Evolutionary conservation across 1,140 invertebrate species (phyloP).

Genomic region (Zaprionus vittiger): DNA sequence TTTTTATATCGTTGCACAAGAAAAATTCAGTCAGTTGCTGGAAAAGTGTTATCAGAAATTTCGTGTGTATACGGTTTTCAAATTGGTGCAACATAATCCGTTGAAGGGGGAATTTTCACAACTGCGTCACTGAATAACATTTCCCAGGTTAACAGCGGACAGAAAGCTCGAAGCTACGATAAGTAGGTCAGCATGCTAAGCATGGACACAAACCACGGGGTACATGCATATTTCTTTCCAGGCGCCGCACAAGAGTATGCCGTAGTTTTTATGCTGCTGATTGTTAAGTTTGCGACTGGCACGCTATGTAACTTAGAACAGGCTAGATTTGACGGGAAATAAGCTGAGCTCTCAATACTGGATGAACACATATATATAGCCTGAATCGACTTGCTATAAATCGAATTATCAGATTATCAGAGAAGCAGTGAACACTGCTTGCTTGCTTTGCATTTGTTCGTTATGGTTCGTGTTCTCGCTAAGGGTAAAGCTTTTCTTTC

Average conservation of each 20-base stretch:
- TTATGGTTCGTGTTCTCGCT: not conserved
- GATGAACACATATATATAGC: no score
- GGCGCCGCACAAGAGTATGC: not conserved
- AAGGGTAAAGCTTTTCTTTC: not conserved
- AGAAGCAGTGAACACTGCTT: conserved; percentile 15
- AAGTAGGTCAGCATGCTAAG: not conserved
- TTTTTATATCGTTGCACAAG: not conserved
- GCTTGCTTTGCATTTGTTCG: not conserved
- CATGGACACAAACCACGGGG: not conserved
- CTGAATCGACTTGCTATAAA: not conserved
- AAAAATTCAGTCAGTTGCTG: not conserved
- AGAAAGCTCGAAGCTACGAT: not conserved
- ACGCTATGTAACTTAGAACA: no score
- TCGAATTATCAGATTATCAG: not conserved
- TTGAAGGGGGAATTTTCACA: not conserved
- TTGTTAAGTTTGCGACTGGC: no score
- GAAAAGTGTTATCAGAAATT: no score
- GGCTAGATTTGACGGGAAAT: no score
- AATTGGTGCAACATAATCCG: not conserved
- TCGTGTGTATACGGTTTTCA: not conserved
- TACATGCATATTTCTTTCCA: not conserved
- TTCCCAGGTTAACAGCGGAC: not conserved
- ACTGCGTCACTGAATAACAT: not conserved
- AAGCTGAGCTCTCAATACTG: no score
- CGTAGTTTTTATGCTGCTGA: not conserved